Evolutionary conservation across 1,140 invertebrate genomes (phyloP).

Genomic region (Drosophila ananassae): DNA sequence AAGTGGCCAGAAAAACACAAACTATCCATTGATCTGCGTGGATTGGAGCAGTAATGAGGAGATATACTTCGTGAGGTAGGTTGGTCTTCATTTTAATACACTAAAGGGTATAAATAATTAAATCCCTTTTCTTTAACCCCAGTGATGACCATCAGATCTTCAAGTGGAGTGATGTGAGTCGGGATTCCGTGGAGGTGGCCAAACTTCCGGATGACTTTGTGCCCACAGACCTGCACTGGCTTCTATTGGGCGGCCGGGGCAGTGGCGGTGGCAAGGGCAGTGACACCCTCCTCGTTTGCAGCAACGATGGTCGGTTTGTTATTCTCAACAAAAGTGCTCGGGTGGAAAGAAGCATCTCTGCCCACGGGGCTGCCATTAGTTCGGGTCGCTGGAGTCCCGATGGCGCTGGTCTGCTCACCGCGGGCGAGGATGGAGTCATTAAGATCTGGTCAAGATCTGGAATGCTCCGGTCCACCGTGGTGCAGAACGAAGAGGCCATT

Average conservation of each 20-base stretch:
- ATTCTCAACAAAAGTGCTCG: constrained; percentile 94
- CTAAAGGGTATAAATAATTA: neutral
- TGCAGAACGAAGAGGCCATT: constrained; percentile 91
- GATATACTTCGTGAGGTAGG: constrained; percentile 92
- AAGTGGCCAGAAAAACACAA: constrained; percentile 86
- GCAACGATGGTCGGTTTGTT: constrained; percentile 92
- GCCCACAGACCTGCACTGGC: constrained; percentile 94
- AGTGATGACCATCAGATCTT: constrained; percentile 96
- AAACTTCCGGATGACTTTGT: constrained; percentile 93
- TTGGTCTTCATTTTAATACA: too few species aligned
- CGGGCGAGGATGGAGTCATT: constrained; percentile 97
- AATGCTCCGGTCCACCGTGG: constrained; percentile 95
- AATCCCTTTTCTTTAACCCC: constrained; percentile 5
- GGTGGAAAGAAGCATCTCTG: constrained; percentile 96
- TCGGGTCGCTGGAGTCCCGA: constrained; percentile 95
- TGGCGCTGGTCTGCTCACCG: constrained; percentile 95
- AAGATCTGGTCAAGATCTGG: constrained; percentile 99
- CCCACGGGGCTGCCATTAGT: constrained; percentile 96
- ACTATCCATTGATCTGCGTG: constrained; percentile 92
- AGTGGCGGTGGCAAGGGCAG: constrained; percentile 88
- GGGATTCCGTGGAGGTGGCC: constrained; percentile 90
- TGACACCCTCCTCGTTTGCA: constrained; percentile 94
- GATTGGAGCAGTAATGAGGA: constrained; percentile 97
- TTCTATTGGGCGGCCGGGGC: constrained; percentile 86
- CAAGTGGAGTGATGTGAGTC: constrained; percentile 93